These are phyloP conservation scores for Verasper variegatus DNA, from an alignment of 2,113 vertebrate species.

Conservation along the genomic window DNA sequence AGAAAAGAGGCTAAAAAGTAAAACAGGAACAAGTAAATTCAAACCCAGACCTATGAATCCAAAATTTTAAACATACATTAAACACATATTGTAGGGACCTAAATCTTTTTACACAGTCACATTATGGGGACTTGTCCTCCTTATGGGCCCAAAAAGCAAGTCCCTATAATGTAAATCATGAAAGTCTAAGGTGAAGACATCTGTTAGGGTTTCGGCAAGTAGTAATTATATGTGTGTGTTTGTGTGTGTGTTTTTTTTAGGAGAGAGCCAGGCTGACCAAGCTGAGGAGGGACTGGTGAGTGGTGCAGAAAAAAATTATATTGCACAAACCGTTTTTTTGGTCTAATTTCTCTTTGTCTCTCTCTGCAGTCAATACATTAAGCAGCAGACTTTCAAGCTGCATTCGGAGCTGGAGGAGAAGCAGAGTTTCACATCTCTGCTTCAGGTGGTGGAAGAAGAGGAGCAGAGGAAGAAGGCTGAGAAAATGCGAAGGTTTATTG, in stretches of 20 bases:
- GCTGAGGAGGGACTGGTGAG: constrained; percentile 59
- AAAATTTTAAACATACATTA: too few species aligned
- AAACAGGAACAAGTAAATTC: too few species aligned
- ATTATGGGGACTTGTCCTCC: too few species aligned
- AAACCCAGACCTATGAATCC: too few species aligned
- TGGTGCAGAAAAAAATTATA: neutral
- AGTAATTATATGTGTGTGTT: neutral
- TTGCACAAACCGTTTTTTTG: too few species aligned
- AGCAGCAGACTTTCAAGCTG: constrained; percentile 36
- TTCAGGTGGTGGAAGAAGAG: constrained; percentile 31
- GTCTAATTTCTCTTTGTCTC: neutral
- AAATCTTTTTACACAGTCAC: too few species aligned
- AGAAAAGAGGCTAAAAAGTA: too few species aligned
- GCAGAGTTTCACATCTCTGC: constrained; percentile 47
- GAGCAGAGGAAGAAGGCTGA: constrained; percentile 28
- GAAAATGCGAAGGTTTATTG: constrained; percentile 40
- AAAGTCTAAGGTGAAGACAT: too few species aligned
- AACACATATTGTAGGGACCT: too few species aligned
- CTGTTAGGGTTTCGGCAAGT: too few species aligned
- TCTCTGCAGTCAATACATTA: constrained; percentile 48
- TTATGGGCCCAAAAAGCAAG: too few species aligned
- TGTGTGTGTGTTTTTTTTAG: constrained; percentile 17
- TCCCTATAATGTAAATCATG: too few species aligned
- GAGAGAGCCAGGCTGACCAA: constrained; percentile 47
- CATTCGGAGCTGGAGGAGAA: constrained; percentile 49